Evolutionary conservation across 2,888 invertebrate genomes (phyloP).

Genomic region (Heliconius aoede): DNA sequence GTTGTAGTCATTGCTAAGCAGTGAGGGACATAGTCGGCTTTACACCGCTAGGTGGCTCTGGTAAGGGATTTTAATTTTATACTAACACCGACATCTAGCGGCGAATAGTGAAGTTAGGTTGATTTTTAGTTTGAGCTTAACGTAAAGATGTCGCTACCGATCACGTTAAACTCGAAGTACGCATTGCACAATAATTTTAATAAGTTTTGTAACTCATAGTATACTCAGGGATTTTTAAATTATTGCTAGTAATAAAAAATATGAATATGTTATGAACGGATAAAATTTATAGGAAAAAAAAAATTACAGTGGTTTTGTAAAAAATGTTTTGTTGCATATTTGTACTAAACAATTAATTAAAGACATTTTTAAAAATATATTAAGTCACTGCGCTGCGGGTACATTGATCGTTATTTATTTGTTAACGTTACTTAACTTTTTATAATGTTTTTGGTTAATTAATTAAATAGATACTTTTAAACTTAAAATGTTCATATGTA

Average conservation of each 20-base stretch:
- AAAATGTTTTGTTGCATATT: neutral
- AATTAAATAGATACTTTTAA: no score
- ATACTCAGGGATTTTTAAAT: neutral
- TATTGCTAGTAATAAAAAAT: neutral
- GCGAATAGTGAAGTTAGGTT: constrained; percentile 53
- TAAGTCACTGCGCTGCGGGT: no score
- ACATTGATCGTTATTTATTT: no score
- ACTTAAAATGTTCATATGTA: no score
- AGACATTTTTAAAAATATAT: neutral
- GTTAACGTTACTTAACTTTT: no score
- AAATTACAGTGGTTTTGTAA: neutral
- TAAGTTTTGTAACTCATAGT: neutral
- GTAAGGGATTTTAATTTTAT: constrained; percentile 58
- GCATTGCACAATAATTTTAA: constrained; percentile 22
- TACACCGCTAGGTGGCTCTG: constrained; percentile 68
- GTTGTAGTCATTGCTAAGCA: constrained; percentile 65
- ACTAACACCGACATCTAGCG: constrained; percentile 58
- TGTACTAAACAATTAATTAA: no score
- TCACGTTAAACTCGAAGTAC: constrained; percentile 1
- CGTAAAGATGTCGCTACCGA: constrained; percentile 60
- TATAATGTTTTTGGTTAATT: no score
- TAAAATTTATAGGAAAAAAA: neutral
- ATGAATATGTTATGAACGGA: neutral
- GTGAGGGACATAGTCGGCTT: constrained; percentile 62
- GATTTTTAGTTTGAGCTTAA: neutral